Evolutionary conservation across 2,888 invertebrate genomes (phyloP).

Genomic region (Antitype chi): DNA sequence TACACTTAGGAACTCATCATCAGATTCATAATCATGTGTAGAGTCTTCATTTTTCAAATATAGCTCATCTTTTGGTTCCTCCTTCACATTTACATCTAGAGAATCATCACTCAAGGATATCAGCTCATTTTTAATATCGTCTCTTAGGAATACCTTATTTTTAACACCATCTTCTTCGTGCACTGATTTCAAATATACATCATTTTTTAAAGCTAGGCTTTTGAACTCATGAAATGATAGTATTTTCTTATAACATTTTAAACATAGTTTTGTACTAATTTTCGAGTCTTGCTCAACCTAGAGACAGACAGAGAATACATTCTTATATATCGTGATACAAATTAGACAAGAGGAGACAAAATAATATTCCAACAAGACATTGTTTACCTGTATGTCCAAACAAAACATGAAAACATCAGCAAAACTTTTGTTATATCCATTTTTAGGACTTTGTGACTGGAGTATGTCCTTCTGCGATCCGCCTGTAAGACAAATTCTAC

Average conservation of each 20-base stretch:
- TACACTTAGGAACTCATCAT: constrained; percentile 78
- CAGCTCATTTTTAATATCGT: constrained; percentile 57
- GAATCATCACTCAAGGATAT: constrained; percentile 50
- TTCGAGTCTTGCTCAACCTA: constrained; percentile 75
- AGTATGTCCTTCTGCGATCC: constrained; percentile 74
- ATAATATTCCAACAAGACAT: background rate
- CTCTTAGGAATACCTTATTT: constrained; percentile 63
- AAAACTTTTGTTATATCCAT: constrained; percentile 65
- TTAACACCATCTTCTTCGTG: constrained; percentile 57
- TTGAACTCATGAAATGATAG: constrained; percentile 81
- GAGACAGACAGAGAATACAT: constrained; percentile 47
- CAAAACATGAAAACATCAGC: constrained; percentile 79
- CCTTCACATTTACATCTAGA: constrained; percentile 65
- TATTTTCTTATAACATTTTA: constrained; percentile 80
- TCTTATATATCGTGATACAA: background rate
- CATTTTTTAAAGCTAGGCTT: constrained; percentile 77
- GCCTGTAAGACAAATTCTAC: constrained; percentile 78
- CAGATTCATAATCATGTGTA: constrained; percentile 71
- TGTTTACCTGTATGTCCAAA: constrained; percentile 80
- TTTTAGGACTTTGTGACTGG: constrained; percentile 66
- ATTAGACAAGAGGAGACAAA: background rate
- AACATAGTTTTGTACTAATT: constrained; percentile 78
- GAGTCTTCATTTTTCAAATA: constrained; percentile 49
- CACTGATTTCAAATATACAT: constrained; percentile 73
- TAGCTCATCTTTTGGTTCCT: constrained; percentile 43